Evolutionary conservation across 2,888 invertebrate species (phyloP), one percentile per base, ranked within the genome.

Genomic region (Acrobasis suavella): DNA sequence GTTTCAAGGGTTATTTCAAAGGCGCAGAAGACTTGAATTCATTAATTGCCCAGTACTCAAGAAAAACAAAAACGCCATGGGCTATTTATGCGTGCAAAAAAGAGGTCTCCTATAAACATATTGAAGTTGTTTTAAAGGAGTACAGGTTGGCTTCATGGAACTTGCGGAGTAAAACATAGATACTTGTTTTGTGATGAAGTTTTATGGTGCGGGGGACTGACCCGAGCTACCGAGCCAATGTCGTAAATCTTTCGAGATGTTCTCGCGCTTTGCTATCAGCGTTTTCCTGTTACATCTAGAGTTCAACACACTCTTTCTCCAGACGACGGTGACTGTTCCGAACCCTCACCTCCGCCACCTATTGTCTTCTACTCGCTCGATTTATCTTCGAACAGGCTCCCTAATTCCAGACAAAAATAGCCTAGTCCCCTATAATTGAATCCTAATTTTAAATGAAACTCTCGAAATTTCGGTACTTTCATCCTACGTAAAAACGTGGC

Each of bases 231-330:
- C 75, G 81, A 76, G 75, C 75, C 73, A 72, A 72, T 72, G 73
- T 78, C 82, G 81, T 85, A 84, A 86, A 86, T 85, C 85, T 79
- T 67, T 63, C 59, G 72, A 76, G 75, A 71, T 74, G 76, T 66
- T 72, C 70, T 73, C 69, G 71, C 74, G 74, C 69, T 69, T 69
- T 67, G 64, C 73, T 76, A 77, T 80, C 80, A 76, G 73, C 77
- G 71, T 77, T 82, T 82, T 82, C 81, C 80, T 82, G 80, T 80
- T 78, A 75, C 72, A 71, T 70, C 72, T 71, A 64, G 75, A 79
- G 82, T 82, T 82, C 80, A 84, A 81, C 78, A 83, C 82, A 79
- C 78, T 75, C 72, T 67, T 73, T 74, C 50, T 54, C 42, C 54
- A 9, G 22, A 49, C 59, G 58, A n/a, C 52, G 32, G 38, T 37